phyloP scores from a whole-genome alignment of 2,888 invertebrate species.

The Tethea ocularis region DNA sequence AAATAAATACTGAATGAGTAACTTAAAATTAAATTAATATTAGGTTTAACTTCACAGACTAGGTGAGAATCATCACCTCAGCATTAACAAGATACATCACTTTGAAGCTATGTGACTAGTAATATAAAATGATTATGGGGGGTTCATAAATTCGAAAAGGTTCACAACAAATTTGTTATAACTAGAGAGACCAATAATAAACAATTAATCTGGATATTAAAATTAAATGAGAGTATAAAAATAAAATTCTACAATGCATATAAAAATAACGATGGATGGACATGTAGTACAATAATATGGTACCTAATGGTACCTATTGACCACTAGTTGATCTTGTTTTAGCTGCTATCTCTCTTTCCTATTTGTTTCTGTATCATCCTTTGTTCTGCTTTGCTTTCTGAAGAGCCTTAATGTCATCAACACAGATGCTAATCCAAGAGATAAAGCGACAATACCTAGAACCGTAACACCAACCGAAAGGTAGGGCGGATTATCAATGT shows the following conservation, averaged over 20 bases:
- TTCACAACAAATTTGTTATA: slow-evolving; percentile 23
- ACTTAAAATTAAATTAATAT: slow-evolving; percentile 33
- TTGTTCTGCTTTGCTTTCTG: slow-evolving; percentile 41
- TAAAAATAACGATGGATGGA: slow-evolving; percentile 19
- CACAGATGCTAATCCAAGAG: slow-evolving; percentile 57
- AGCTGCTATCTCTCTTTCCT: slow-evolving; percentile 64
- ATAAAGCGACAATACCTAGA: slow-evolving; percentile 61
- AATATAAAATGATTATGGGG: slow-evolving; percentile 29
- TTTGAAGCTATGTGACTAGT: slow-evolving; percentile 48
- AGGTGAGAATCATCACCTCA: slow-evolving; percentile 38
- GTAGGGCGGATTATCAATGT: slow-evolving; percentile 32
- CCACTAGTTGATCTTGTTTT: slow-evolving; percentile 26
- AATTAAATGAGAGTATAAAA: slow-evolving; percentile 6
- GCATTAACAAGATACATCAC: slow-evolving; percentile 6
- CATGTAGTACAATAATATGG: slow-evolving; percentile 24
- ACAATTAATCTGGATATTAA: not conserved
- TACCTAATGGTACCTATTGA: too few species aligned
- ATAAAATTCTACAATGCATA: slow-evolving; percentile 18
- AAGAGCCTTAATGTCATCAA: slow-evolving; percentile 68
- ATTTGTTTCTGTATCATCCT: slow-evolving; percentile 57
- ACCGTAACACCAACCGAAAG: slow-evolving; percentile 60
- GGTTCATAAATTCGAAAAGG: slow-evolving; percentile 35
- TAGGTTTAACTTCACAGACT: slow-evolving; percentile 28
- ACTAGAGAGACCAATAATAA: slow-evolving; percentile 34
- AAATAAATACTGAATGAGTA: slow-evolving; percentile 46